A percentile compares a stretch with the other conserved stretches of the same genome.
Evolutionary conservation across 1,140 invertebrate genomes (phyloP).

Genomic region (Schlechtendalia chinensis): DNA sequence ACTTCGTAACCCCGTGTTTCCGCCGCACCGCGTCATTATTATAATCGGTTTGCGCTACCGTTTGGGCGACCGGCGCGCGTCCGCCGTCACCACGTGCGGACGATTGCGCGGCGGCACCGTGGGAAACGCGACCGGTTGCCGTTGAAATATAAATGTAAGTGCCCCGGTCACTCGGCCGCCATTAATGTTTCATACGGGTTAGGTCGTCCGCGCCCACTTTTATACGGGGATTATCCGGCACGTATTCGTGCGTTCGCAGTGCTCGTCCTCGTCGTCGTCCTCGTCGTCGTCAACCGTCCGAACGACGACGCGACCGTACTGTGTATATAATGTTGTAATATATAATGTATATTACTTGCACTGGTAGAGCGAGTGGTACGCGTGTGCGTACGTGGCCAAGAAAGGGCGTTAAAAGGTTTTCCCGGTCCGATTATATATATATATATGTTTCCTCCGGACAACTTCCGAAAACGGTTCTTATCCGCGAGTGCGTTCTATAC

Average conservation of each 20-base stretch:
- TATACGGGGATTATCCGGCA: conserved; percentile 22
- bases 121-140: conserved; percentile 40
- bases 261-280: too few species aligned
- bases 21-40: not conserved
- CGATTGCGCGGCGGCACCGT: not conserved
- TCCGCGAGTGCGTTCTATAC: too few species aligned
- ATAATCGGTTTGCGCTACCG: too few species aligned
- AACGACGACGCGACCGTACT: not conserved
- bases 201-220: conserved; percentile 32
- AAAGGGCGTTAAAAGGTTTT: conserved; percentile 26
- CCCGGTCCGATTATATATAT: not conserved
- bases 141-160: conserved; percentile 48
- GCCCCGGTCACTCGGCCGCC: conserved; percentile 42
- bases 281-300: too few species aligned
- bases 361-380: too few species aligned
- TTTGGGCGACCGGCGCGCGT: too few species aligned
- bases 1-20: too few species aligned
- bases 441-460: not conserved
- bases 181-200: conserved; percentile 41
- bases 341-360: too few species aligned
- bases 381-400: not conserved
- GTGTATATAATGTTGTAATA: not conserved
- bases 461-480: not conserved
- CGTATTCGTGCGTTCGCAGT: too few species aligned
- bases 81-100: not conserved